phyloP scores from a whole-genome alignment of 2,888 invertebrate species.

The Bombyx huttoni region DNA sequence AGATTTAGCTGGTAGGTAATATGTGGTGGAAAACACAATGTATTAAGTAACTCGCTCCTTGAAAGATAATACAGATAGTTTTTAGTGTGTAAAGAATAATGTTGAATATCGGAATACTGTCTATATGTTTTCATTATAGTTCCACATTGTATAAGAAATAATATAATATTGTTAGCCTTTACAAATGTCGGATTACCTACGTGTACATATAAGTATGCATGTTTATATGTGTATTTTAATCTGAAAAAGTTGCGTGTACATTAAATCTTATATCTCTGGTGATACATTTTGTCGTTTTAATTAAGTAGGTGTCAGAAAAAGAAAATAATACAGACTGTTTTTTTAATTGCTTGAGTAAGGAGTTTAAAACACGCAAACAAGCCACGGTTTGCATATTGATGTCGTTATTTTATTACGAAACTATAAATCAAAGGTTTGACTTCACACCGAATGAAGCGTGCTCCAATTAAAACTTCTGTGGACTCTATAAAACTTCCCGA shows the following conservation, averaged over 20 bases:
- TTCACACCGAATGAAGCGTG: background rate
- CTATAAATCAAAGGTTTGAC: background rate
- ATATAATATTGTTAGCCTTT: too few species aligned
- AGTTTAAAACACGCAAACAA: constrained; percentile 2
- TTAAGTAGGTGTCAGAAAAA: background rate
- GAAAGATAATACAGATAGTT: too few species aligned
- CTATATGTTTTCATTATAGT: too few species aligned
- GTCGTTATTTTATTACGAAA: background rate
- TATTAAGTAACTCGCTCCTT: too few species aligned
- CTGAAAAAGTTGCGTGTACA: background rate
- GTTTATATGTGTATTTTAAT: background rate
- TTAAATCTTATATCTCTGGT: background rate
- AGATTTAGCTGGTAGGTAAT: too few species aligned
- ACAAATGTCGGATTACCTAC: too few species aligned
- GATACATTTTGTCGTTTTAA: background rate
- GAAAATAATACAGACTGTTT: background rate
- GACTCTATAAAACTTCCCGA: background rate
- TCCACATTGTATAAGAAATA: too few species aligned
- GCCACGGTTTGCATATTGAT: constrained; percentile 1
- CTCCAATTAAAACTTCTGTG: background rate
- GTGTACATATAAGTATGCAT: background rate
- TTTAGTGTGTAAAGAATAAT: too few species aligned
- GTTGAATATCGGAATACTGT: too few species aligned
- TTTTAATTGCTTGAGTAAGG: constrained; percentile 1
- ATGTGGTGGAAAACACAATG: too few species aligned